Percentiles rank a stretch among this genome's conserved stretches.
phyloP scores from a whole-genome alignment of 2,888 invertebrate species.

The Parascotia fuliginaria region DNA sequence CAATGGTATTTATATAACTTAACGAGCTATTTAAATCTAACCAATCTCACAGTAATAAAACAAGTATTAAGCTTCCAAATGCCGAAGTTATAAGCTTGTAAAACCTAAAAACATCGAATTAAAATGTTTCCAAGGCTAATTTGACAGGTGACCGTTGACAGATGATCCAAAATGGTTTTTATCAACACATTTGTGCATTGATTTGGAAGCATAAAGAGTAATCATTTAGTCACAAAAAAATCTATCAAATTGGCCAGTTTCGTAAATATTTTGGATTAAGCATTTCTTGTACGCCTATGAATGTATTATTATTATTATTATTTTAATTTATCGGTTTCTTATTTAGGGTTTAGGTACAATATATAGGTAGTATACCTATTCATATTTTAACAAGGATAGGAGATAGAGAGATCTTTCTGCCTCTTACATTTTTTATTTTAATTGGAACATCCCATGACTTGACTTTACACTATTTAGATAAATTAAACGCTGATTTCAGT shows the following conservation, averaged over 20 bases:
- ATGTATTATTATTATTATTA: not conserved
- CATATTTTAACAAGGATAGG: no score
- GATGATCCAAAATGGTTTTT: constrained; percentile 55
- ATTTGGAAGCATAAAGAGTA: constrained; percentile 32
- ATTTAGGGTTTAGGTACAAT: no score
- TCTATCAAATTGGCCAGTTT: constrained; percentile 28
- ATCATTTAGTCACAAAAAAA: constrained; percentile 20
- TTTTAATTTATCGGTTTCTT: not conserved
- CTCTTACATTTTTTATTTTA: no score
- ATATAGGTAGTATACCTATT: no score
- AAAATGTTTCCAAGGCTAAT: constrained; percentile 58
- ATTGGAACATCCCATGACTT: no score
- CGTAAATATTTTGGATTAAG: not conserved
- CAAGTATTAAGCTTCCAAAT: constrained; percentile 40
- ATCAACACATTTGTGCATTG: constrained; percentile 32
- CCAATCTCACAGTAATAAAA: constrained; percentile 54
- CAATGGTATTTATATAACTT: constrained; percentile 17
- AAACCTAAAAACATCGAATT: constrained; percentile 56
- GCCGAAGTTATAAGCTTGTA: constrained; percentile 41
- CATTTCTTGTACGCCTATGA: constrained; percentile 28
- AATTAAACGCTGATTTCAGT: no score
- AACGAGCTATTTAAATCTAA: constrained; percentile 46
- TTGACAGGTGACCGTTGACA: constrained; percentile 70
- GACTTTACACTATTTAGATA: no score
- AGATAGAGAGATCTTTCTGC: no score